Conservation (phyloP, 2,888 invertebrate species). For the Archaeoteleia sp. region DNA sequence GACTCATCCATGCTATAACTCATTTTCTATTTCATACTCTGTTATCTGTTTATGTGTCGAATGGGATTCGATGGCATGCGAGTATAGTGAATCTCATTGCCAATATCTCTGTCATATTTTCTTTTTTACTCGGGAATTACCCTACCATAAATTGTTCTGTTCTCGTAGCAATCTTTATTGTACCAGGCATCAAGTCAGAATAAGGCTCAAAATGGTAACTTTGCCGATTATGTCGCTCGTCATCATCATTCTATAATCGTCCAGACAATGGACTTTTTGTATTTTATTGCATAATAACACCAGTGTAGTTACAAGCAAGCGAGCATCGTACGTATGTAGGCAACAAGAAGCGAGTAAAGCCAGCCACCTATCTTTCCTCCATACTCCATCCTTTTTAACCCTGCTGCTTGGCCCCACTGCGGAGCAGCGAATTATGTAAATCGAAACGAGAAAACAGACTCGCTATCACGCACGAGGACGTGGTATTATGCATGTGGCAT, state of each 20-base stretch:
- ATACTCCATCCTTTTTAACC: conserved; percentile 28
- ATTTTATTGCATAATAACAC: conserved; percentile 14
- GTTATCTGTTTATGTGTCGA: no score
- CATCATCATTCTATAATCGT: conserved; percentile 18
- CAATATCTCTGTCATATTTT: no score
- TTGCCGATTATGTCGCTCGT: background rate
- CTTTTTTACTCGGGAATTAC: no score
- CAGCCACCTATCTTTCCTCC: conserved; percentile 33
- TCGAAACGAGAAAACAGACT: conserved; percentile 60
- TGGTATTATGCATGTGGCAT: conserved; percentile 59
- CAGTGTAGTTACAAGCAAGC: conserved; percentile 25
- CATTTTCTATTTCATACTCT: no score
- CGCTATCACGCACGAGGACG: conserved; percentile 59
- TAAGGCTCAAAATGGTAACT: no score
- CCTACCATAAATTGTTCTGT: no score
- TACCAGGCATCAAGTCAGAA: no score
- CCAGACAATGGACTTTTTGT: conserved; percentile 19
- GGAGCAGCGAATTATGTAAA: conserved; percentile 64
- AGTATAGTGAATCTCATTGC: no score
- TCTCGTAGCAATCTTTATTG: background rate
- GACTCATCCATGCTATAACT: no score
- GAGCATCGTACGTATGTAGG: conserved; percentile 17
- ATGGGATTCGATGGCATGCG: no score
- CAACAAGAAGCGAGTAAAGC: conserved; percentile 10
- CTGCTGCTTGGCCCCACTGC: conserved; percentile 26